Conservation (phyloP, 1,140 invertebrate genomes). For the Megalonaias nervosa region DNA sequence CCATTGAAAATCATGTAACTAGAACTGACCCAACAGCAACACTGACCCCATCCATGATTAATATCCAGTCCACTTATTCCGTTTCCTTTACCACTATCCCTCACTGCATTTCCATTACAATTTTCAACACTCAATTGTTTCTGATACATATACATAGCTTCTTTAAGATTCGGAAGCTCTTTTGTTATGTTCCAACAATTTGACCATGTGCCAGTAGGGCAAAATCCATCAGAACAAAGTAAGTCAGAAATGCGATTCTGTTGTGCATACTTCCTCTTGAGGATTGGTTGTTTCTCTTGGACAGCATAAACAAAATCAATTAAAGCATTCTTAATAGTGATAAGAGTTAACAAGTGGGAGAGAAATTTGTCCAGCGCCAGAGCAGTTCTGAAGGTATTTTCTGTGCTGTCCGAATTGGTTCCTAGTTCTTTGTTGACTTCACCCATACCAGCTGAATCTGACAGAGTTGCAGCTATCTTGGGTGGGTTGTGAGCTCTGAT, state of each 20-base stretch:
- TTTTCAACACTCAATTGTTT: too few relatives aligned
- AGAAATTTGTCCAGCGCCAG: conserved; percentile 15
- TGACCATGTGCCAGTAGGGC: conserved; percentile 16
- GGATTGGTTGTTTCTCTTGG: not conserved
- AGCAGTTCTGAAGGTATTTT: not conserved
- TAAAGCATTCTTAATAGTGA: conserved; percentile 36
- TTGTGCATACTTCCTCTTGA: not conserved
- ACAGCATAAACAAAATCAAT: conserved; percentile 31
- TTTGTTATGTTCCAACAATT: conserved; percentile 24
- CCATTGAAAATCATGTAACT: too few relatives aligned
- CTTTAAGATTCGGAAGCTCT: too few relatives aligned
- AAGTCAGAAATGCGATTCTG: not conserved
- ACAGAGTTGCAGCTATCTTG: not conserved
- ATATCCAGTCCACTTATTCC: too few relatives aligned
- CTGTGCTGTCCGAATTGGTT: not conserved
- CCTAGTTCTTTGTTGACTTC: too few relatives aligned
- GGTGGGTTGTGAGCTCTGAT: not conserved
- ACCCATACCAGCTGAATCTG: not conserved
- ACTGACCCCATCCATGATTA: too few relatives aligned
- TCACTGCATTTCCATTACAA: too few relatives aligned
- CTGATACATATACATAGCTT: too few relatives aligned
- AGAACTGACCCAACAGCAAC: too few relatives aligned
- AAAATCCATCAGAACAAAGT: conserved; percentile 26
- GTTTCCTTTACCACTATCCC: too few relatives aligned
- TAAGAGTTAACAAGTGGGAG: conserved; percentile 26